phyloP scores from a whole-genome alignment of 1,140 invertebrate genomes.

The Neocloeon triangulifer region DNA sequence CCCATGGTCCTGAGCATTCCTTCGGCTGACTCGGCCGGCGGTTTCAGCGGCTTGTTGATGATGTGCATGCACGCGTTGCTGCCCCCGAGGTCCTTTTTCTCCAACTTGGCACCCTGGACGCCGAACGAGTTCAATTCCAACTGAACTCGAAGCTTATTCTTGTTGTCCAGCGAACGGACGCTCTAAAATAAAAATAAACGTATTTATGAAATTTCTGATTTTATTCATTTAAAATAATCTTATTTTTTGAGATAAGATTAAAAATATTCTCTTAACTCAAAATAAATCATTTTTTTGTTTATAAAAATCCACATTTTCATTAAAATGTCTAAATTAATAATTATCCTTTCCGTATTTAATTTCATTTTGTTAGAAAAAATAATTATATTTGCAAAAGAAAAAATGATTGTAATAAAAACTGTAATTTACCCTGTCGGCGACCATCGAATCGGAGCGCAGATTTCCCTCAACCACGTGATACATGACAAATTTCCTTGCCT shows the following conservation, averaged over 20 bases:
- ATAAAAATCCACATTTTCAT: too few relatives aligned
- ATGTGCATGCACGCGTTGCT: slow-evolving; percentile 30
- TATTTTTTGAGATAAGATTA: too few relatives aligned
- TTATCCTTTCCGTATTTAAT: too few relatives aligned
- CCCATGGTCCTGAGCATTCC: slow-evolving; percentile 18
- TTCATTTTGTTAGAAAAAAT: too few relatives aligned
- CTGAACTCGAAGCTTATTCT: too few relatives aligned
- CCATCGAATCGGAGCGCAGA: slow-evolving; percentile 16
- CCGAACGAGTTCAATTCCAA: slow-evolving; percentile 20
- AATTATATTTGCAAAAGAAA: too few relatives aligned
- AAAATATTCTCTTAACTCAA: too few relatives aligned
- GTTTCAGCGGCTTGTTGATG: slow-evolving; percentile 23
- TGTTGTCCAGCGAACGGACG: too few relatives aligned
- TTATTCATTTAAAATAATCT: too few relatives aligned
- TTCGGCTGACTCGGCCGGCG: slow-evolving; percentile 19
- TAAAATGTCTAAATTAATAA: too few relatives aligned
- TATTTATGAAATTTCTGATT: neutral
- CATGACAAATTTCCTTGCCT: slow-evolving; percentile 16
- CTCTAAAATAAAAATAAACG: neutral
- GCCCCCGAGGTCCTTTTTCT: slow-evolving; percentile 20
- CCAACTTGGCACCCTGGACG: slow-evolving; percentile 22
- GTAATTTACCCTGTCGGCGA: slow-evolving; percentile 17
- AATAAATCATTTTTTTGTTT: too few relatives aligned
- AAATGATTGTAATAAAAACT: neutral
- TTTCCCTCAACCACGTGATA: slow-evolving; percentile 18